phyloP scores from a whole-genome alignment of 1,140 invertebrate genomes.

The Cotesia typhae region DNA sequence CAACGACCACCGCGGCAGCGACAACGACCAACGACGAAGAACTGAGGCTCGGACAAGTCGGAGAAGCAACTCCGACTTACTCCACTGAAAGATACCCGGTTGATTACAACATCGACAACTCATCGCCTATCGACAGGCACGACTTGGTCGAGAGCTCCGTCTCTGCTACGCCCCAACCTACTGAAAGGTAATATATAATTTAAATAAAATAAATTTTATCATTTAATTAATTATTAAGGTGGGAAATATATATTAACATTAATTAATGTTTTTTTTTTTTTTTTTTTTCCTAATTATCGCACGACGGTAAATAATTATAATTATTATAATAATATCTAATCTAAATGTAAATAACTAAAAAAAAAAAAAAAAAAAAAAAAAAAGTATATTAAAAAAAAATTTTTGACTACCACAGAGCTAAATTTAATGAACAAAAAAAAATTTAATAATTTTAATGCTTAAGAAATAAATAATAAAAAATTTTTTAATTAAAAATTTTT shows the following conservation, averaged over 20 bases:
- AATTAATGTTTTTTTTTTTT: neutral
- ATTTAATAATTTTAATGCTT: too few species aligned
- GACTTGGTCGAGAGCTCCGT: conserved; percentile 62
- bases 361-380: too few species aligned
- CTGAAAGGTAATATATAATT: conserved; percentile 59
- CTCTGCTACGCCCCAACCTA: conserved; percentile 53
- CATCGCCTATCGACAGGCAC: conserved; percentile 60
- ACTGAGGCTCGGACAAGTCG: conserved; percentile 49
- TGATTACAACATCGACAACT: conserved; percentile 57
- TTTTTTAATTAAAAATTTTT: too few species aligned
- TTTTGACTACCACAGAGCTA: neutral
- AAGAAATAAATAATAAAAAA: too few species aligned
- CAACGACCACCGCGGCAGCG: too few species aligned
- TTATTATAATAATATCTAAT: neutral
- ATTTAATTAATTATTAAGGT: neutral
- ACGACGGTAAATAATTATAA: neutral
- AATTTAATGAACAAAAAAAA: too few species aligned
- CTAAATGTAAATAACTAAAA: too few species aligned
- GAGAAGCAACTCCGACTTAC: conserved; percentile 60
- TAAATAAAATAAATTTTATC: conserved; percentile 12
- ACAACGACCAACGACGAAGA: conserved; percentile 34
- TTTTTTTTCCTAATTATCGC: too few species aligned
- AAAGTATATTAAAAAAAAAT: neutral
- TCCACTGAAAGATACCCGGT: conserved; percentile 54
- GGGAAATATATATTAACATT: neutral